These are phyloP conservation scores for Crioceris asparagi DNA, from an alignment of 2,888 invertebrate species.

Conservation along the genomic window DNA sequence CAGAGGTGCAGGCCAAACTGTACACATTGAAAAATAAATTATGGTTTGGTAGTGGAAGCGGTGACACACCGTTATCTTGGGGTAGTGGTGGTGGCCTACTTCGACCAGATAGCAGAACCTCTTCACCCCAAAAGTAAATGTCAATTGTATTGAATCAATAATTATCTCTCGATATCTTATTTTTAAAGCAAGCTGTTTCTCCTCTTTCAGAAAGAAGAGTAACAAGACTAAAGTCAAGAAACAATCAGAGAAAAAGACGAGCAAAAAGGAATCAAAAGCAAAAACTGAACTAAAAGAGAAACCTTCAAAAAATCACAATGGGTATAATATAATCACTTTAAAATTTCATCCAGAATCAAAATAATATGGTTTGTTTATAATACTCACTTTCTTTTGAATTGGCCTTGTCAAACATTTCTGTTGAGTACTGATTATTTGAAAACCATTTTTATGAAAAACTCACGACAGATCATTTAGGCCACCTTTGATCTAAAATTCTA, in stretches of 20 bases:
- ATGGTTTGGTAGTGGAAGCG: conserved; percentile 54
- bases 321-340: conserved; percentile 29
- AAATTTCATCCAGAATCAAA: too few relatives aligned
- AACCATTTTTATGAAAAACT: too few relatives aligned
- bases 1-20: conserved; percentile 57
- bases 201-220: conserved; percentile 15
- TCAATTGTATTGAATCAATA: not conserved
- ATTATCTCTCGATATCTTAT: not conserved
- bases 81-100: conserved; percentile 31
- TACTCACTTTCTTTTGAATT: too few relatives aligned
- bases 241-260: conserved; percentile 20
- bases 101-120: conserved; percentile 10
- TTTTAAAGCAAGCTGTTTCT: not conserved
- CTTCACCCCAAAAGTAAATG: conserved; percentile 19
- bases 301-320: conserved; percentile 24
- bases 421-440: too few relatives aligned
- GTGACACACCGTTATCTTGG: conserved; percentile 52
- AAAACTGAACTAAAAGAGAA: conserved; percentile 23
- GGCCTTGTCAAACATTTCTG: too few relatives aligned
- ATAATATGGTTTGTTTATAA: too few relatives aligned
- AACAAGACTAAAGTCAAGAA: conserved; percentile 19
- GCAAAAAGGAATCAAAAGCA: conserved; percentile 19
- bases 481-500: too few relatives aligned
- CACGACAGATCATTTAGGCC: too few relatives aligned
- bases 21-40: conserved; percentile 59